Evolutionary conservation across 2,888 invertebrate species (phyloP), one percentile per base, ranked within the genome.

Genomic region (Anorthoa munda): DNA sequence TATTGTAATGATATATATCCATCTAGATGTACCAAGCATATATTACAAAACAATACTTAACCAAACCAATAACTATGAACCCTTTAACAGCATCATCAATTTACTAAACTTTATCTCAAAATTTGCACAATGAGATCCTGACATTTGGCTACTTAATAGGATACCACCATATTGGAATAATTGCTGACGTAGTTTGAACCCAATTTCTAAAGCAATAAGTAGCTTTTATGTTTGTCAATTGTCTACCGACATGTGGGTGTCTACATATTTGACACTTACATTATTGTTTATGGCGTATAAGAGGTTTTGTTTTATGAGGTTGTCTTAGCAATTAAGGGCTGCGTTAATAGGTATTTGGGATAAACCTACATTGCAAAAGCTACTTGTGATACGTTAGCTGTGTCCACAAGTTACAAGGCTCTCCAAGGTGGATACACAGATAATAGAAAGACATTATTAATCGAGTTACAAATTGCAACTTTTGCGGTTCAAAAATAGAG

Each of bases 261-360:
- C 59, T 73, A 60, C 81, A 72, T 84, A 78, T 82, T 77, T 81
- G 82, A 77, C 72, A 77, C 50, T 79, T 64, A 64, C 69, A 67
- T 72, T 79, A 79, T 75, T 77, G 85, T 88, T 86, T 84, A 86
- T 80, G 79, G 75, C 77, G 48, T 21, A 79, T 72, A 87, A 87
- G 76, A 82, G 79, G 79, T 84, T 85, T 72, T 76, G 83, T 84
- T 91, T 91, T 90, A 91, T 83, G 85, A 81, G 79, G 83, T 82
- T 85, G 86, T 81, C 80, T 77, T 50, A 68, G 76, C 77, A 60
- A 79, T 84, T 82, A 82, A 77, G 76, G 84, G 68, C 63, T 58
- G 5, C 31, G 50, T 53, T 71, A 60, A 73, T 53, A n/a, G 23
- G 55, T 66, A 39, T 83, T 70, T 75, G 51, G 72, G 69, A 70